phyloP scores from a whole-genome alignment of 2,113 vertebrate genomes.

The Ciconia stormi region DNA sequence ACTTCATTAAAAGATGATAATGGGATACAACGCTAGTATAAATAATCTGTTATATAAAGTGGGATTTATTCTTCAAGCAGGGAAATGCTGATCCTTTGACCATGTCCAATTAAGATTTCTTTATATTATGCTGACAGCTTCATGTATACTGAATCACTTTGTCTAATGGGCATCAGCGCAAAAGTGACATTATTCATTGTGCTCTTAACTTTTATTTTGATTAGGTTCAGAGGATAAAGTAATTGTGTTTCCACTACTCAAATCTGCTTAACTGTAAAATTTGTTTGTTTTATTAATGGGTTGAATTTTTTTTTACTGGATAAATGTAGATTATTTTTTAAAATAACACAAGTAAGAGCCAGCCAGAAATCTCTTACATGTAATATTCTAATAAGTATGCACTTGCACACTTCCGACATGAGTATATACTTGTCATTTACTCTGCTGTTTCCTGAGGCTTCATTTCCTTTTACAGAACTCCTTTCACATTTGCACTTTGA shows the following conservation, averaged over 20 bases:
- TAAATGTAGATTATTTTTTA: neutral
- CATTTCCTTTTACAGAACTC: neutral
- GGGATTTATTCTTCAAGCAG: conserved; percentile 40
- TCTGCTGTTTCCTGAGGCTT: neutral
- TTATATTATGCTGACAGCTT: neutral
- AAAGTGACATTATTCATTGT: neutral
- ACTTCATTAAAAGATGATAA: neutral
- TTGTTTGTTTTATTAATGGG: neutral
- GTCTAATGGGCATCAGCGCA: neutral
- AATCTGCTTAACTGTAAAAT: neutral
- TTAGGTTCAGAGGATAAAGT: neutral
- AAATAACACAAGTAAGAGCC: neutral
- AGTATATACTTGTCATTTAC: neutral
- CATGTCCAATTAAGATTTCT: neutral
- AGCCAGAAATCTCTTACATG: neutral
- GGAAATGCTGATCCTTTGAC: neutral
- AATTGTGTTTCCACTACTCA: neutral
- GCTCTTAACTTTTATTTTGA: neutral
- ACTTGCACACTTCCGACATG: neutral
- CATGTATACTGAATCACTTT: neutral
- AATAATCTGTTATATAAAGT: neutral
- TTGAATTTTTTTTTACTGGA: neutral
- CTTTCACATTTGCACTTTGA: neutral
- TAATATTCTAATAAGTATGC: neutral
- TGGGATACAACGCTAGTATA: neutral